Conservation (phyloP, 2,113 vertebrate species). For the Muntiacus muntjak region DNA sequence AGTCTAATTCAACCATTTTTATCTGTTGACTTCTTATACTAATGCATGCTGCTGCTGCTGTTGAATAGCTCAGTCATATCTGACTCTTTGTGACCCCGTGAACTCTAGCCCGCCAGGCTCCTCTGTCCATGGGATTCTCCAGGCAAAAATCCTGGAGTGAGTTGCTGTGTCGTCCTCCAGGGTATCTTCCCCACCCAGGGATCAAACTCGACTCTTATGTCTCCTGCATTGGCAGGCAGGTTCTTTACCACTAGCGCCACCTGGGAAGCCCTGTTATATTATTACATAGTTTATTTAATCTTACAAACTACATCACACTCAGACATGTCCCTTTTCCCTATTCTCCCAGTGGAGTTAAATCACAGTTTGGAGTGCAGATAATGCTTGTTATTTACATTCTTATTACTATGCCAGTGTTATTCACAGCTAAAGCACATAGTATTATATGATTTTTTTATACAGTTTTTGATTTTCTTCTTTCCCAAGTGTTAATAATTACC, state of each 20-base stretch:
- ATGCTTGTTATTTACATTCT: neutral
- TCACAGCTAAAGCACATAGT: neutral
- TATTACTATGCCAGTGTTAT: neutral
- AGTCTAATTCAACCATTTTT: neutral
- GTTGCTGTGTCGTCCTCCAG: neutral
- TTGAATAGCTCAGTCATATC: neutral
- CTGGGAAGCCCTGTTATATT: neutral
- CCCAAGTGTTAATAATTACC: neutral
- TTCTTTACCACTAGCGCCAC: neutral
- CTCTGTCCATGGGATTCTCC: neutral
- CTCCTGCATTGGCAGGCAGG: neutral
- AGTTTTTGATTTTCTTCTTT: neutral
- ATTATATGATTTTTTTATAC: neutral
- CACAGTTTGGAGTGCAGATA: neutral
- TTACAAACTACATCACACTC: neutral
- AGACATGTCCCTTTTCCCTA: neutral
- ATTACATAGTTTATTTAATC: neutral
- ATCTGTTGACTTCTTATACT: neutral
- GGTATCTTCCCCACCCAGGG: neutral
- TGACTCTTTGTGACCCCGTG: neutral
- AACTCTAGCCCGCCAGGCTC: neutral
- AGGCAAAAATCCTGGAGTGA: neutral
- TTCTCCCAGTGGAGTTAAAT: neutral
- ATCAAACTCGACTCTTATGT: neutral
- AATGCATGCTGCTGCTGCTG: neutral